Conservation (phyloP, 2,113 vertebrate genomes). For the Tenebrosternarchus preto region DNA sequence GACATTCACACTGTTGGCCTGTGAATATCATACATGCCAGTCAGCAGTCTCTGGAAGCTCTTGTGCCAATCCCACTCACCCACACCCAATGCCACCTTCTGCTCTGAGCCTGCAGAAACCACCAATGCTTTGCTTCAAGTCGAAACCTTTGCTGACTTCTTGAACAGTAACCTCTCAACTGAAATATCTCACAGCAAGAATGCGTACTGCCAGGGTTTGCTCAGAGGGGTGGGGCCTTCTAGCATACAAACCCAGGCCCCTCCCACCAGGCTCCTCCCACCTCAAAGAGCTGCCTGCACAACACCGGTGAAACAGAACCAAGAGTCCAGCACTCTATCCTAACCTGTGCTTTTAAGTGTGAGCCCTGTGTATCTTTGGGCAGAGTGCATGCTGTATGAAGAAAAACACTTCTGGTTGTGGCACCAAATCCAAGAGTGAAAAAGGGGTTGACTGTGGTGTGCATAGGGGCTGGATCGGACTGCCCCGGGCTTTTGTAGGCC, state of each 20-base stretch:
- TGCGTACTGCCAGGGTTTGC: too few species aligned
- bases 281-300: not conserved
- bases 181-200: too few species aligned
- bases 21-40: too few species aligned
- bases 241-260: not conserved
- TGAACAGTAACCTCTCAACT: too few species aligned
- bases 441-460: slow-evolving; percentile 6
- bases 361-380: slow-evolving; percentile 9
- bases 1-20: too few species aligned
- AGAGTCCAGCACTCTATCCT: slow-evolving; percentile 3
- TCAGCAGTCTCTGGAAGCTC: too few species aligned
- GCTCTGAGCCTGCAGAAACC: too few species aligned
- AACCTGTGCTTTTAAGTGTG: not conserved
- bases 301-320: not conserved
- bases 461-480: slow-evolving; percentile 38
- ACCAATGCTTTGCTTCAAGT: too few species aligned
- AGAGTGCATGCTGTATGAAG: slow-evolving; percentile 43
- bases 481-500: slow-evolving; percentile 44
- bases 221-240: not conserved
- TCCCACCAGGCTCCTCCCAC: not conserved
- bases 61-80: too few species aligned
- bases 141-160: too few species aligned
- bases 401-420: slow-evolving; percentile 47
- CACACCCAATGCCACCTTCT: too few species aligned
- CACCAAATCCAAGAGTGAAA: slow-evolving; percentile 51